phyloP scores from a whole-genome alignment of 2,113 vertebrate genomes.

The Nycticryphes semicollaris region DNA sequence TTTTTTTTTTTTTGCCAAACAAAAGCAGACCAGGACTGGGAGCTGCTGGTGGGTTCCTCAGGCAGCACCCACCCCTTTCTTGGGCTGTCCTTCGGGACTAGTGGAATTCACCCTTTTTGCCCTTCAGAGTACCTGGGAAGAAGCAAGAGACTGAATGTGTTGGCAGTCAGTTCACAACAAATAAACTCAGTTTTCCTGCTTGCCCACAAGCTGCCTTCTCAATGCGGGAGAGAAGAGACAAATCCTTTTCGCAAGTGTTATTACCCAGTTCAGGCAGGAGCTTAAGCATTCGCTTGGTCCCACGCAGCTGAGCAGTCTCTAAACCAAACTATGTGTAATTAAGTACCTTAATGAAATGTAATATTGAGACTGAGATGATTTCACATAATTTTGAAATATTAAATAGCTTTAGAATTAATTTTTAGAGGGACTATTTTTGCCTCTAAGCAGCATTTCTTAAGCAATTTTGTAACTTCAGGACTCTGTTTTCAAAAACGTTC shows the following conservation, averaged over 20 bases:
- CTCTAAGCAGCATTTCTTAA: neutral
- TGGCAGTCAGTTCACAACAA: neutral
- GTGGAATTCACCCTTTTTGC: neutral
- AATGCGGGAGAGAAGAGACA: no score
- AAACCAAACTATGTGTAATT: neutral
- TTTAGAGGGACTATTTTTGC: neutral
- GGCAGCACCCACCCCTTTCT: neutral
- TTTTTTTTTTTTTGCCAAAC: neutral
- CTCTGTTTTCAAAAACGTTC: neutral
- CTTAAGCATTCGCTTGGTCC: neutral
- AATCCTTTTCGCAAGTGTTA: neutral
- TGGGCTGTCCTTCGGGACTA: fast-evolving
- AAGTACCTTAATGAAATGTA: neutral
- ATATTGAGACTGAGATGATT: neutral
- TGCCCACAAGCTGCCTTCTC: neutral
- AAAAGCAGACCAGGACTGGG: neutral
- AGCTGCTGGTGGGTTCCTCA: neutral
- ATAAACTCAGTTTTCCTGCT: neutral
- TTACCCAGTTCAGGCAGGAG: neutral
- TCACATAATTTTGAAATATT: neutral
- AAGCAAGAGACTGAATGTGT: fast-evolving
- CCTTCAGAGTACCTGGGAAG: neutral
- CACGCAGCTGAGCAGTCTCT: neutral
- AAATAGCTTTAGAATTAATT: neutral
- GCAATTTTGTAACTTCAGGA: neutral